These are phyloP conservation scores for Syrmaticus mikado DNA, from an alignment of 2,113 vertebrate species.

Conservation along the genomic window DNA sequence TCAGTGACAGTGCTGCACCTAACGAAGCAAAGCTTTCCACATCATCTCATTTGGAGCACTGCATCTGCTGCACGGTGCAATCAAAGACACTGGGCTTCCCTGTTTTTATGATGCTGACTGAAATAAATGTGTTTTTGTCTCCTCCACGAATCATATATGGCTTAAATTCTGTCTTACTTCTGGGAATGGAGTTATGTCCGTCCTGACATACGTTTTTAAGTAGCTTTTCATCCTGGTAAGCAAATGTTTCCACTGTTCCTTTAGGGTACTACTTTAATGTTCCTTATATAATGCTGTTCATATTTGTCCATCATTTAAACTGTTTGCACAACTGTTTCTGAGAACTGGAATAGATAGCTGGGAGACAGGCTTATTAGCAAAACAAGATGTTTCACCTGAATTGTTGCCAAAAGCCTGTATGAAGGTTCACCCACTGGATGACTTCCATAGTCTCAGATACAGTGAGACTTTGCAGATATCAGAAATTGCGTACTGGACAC, in stretches of 20 bases:
- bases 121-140: not conserved
- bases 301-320: not conserved
- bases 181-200: not conserved
- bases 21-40: not conserved
- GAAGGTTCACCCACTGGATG: not conserved
- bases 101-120: not conserved
- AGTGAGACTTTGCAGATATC: not conserved
- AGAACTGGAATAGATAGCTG: not conserved
- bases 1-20: not conserved
- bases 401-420: not conserved
- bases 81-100: not conserved
- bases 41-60: not conserved
- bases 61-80: not conserved
- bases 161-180: not conserved
- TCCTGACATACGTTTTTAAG: not conserved
- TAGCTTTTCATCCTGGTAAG: not conserved
- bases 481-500: not conserved
- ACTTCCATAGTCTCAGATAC: not conserved
- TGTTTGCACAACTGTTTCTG: slow-evolving; percentile 13
- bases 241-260: not conserved
- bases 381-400: not conserved
- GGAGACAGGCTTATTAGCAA: not conserved
- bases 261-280: not conserved
- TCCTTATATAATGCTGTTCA: not conserved
- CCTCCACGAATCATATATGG: not conserved